phyloP scores from a whole-genome alignment of 2,797 vertebrate species.

The Cryptoblepharus egeriae region DNA sequence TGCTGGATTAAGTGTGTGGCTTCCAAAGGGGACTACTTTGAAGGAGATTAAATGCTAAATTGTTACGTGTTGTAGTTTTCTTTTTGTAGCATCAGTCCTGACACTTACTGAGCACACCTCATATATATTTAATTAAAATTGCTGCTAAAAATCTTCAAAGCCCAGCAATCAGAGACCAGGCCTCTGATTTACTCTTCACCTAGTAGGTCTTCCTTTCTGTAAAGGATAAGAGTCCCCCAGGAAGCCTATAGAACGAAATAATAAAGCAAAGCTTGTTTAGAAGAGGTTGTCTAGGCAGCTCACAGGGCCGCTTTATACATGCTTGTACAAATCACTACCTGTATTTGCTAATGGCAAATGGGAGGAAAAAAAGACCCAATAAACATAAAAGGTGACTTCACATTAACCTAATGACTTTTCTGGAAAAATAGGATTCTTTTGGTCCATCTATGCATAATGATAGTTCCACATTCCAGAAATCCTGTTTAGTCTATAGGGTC shows the following conservation, averaged over 20 bases:
- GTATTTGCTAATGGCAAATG: background rate
- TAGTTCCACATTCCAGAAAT: constrained; percentile 53
- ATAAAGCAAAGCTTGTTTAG: background rate
- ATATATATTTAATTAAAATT: constrained; percentile 42
- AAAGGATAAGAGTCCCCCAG: background rate
- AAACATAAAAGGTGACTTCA: background rate
- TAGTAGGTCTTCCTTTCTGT: background rate
- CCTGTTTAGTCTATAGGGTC: constrained; percentile 72
- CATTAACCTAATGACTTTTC: constrained; percentile 39
- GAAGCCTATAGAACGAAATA: background rate
- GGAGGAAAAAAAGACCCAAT: background rate
- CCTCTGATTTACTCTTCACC: background rate
- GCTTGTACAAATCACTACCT: background rate
- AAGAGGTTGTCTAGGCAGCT: background rate
- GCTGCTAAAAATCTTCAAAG: constrained; percentile 11
- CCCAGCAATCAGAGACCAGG: background rate
- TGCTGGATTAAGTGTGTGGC: no score
- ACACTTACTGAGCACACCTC: no score
- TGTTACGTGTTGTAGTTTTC: no score
- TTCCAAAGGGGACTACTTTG: no score
- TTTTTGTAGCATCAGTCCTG: no score
- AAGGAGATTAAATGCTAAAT: no score
- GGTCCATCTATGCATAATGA: constrained; percentile 51
- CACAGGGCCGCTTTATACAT: background rate
- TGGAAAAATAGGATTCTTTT: constrained; percentile 24